These are phyloP conservation scores for Rhadinocentrus ornatus DNA, from an alignment of 2,797 vertebrate genomes.

Conservation along the genomic window DNA sequence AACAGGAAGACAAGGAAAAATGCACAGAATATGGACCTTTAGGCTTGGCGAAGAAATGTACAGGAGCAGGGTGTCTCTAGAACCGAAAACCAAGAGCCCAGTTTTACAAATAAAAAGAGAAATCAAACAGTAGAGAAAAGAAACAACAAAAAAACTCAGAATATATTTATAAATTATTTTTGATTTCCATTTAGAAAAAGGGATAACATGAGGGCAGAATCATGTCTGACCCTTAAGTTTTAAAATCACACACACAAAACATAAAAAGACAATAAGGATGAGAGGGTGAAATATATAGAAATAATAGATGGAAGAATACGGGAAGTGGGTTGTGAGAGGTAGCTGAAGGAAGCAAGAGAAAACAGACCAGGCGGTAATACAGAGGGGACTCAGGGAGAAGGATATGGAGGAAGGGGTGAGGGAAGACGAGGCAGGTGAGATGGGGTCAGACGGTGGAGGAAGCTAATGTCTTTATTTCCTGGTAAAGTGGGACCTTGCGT, in stretches of 20 bases:
- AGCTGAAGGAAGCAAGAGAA: constrained; percentile 48
- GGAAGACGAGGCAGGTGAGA: constrained; percentile 69
- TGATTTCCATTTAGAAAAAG: background rate
- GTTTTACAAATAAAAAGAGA: constrained; percentile 5
- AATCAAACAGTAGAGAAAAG: background rate
- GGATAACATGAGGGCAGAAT: background rate
- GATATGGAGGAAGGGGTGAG: constrained; percentile 52
- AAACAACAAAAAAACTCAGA: too few relatives aligned
- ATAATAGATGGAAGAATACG: constrained; percentile 4
- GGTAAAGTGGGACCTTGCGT: constrained; percentile 80
- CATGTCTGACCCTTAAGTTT: background rate
- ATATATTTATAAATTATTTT: background rate
- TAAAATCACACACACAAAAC: background rate
- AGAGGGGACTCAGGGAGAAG: constrained; percentile 68
- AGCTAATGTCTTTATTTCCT: constrained; percentile 85
- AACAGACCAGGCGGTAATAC: constrained; percentile 50
- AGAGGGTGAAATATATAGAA: background rate
- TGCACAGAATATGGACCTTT: constrained; percentile 11
- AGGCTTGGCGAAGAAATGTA: background rate
- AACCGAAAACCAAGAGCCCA: constrained; percentile 14
- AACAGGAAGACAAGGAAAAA: constrained; percentile 8
- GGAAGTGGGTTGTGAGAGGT: constrained; percentile 24
- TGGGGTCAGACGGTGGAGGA: constrained; percentile 77
- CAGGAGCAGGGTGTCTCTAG: constrained; percentile 22
- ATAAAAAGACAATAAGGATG: background rate